Percentiles rank a stretch among this genome's conserved stretches.
These are phyloP conservation scores for Camponotus pennsylvanicus DNA, from an alignment of 1,140 invertebrate species.

Conservation along the genomic window DNA sequence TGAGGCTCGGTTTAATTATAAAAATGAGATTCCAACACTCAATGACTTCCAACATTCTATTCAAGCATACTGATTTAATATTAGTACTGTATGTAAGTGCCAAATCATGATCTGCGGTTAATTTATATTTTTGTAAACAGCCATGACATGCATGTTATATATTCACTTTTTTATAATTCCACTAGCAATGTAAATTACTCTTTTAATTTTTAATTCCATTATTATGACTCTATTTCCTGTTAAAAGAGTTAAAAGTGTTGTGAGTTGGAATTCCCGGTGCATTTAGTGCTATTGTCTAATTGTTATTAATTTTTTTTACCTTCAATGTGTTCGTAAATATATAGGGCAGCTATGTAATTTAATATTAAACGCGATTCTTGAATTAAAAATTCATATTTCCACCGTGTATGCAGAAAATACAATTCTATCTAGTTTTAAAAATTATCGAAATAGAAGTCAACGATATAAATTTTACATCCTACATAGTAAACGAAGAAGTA, in stretches of 20 bases:
- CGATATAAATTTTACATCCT: background rate
- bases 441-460: background rate
- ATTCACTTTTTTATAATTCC: constrained; percentile 25
- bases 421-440: background rate
- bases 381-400: background rate
- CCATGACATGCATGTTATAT: background rate
- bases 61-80: constrained; percentile 38
- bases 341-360: constrained; percentile 1
- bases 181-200: constrained; percentile 20
- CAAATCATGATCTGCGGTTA: constrained; percentile 53
- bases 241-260: background rate
- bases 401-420: background rate
- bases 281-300: background rate
- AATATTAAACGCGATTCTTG: background rate
- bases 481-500: background rate
- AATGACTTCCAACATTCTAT: background rate
- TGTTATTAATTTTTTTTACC: background rate
- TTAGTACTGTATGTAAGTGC: constrained; percentile 54
- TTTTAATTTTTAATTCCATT: constrained; percentile 15
- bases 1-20: background rate
- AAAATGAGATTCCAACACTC: background rate
- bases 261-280: background rate
- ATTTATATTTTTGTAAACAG: constrained; percentile 55
- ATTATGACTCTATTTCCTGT: background rate
- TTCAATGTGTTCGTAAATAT: constrained; percentile 20